Base-by-base conservation (phyloP, 2,113 vertebrate species). In the Nycticryphes semicollaris region DNA sequence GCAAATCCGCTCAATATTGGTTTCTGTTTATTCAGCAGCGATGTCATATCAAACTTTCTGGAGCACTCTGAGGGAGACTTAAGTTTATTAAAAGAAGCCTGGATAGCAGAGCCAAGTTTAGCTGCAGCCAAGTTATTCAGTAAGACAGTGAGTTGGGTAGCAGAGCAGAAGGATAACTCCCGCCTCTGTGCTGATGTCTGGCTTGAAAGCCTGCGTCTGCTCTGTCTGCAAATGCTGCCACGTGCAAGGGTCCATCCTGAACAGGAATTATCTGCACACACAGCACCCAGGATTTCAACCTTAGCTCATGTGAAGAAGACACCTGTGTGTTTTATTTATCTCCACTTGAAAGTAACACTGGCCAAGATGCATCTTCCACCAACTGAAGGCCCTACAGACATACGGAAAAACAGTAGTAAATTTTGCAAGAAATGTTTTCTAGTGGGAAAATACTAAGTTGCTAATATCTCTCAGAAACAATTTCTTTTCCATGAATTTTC, bases 21-120 rank as follows among this genome's bases (percentile, higher is more conserved):
- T 95, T 96, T 95, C 87, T 94, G 93, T 94, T 93, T 93, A 93
- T 76, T 94, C 94, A 97, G 95, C 89, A 89, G 31, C n/a, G 89
- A 87, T 91, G 93, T 82, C 5, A 1, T 89, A 93, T 91, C 93
- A 93, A 91, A 76, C 70, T 68, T 89, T 68, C 74, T 74, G 62
- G 78, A 95, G 84, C 66, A 53, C 45, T 82, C 74, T 19, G 70
- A 89, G 6, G 7, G 66, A 86, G 60, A 41, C 62, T 89, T 66
- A 72, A 85, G 93, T 96, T 95, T 96, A 90, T 97, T 95, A 87
- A 94, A 89, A 93, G 85, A 92, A 70, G 69, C 51, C 89, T 57
- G 66, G 62, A 39, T 20, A 79, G 37, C 53, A 66, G 57, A 89
- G 84, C 94, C 96, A 95, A 95, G 68, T 80, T 90, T 45, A 82